A percentile compares a stretch with the other conserved stretches of the same genome.
phyloP scores from a whole-genome alignment of 2,797 vertebrate species.

The Glossophaga mutica region DNA sequence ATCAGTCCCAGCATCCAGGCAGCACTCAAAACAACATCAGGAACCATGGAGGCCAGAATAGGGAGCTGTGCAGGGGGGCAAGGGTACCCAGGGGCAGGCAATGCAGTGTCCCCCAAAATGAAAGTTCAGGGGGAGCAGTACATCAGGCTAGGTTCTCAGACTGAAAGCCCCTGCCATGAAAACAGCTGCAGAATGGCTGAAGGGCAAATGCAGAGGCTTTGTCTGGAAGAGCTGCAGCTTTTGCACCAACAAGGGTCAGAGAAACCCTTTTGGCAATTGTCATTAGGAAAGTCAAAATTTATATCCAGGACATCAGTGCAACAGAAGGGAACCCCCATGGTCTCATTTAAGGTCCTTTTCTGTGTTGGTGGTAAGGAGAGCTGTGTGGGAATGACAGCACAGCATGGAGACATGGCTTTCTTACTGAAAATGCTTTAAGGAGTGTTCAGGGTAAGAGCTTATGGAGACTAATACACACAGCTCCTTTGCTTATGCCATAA shows the following conservation, averaged over 20 bases:
- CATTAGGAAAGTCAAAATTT: neutral
- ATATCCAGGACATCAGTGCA: neutral
- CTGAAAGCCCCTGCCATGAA: neutral
- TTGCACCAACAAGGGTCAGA: too few species aligned
- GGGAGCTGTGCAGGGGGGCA: neutral
- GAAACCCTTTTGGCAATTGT: neutral
- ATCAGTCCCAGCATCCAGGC: neutral
- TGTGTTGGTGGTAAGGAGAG: neutral
- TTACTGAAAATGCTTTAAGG: neutral
- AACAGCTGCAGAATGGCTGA: neutral
- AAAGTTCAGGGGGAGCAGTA: too few species aligned
- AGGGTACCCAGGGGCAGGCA: neutral
- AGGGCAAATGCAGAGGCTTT: neutral
- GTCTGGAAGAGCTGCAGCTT: neutral
- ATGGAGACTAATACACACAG: neutral
- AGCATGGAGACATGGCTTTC: neutral
- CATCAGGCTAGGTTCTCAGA: neutral
- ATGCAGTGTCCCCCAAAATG: neutral
- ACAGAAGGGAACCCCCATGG: too few species aligned
- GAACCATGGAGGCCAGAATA: neutral
- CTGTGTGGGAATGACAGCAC: neutral
- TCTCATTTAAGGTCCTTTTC: neutral
- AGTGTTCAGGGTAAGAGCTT: neutral
- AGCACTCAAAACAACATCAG: neutral
- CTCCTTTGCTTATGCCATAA: neutral